phyloP scores from a whole-genome alignment of 2,888 invertebrate species.

The Aleiodes testaceus region DNA sequence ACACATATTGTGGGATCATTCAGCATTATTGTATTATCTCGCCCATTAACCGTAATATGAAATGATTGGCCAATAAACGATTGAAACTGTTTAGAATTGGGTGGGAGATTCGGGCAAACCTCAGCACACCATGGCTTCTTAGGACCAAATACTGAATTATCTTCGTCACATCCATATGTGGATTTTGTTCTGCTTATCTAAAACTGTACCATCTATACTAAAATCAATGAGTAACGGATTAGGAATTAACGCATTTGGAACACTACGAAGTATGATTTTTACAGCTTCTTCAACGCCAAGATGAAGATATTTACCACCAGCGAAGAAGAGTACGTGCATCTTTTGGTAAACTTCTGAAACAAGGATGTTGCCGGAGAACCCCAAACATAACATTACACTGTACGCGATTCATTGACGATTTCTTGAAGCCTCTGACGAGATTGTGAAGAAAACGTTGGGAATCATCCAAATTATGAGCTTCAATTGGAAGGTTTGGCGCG shows the following conservation, averaged over 20 bases:
- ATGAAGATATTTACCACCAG: constrained; percentile 32
- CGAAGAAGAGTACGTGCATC: not conserved
- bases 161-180: not conserved
- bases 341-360: constrained; percentile 18
- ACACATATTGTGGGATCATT: not conserved
- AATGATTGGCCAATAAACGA: not conserved
- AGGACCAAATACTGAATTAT: not conserved
- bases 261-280: not conserved
- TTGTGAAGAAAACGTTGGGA: too few relatives aligned
- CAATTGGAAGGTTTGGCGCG: too few relatives aligned
- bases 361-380: constrained; percentile 10
- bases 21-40: constrained; percentile 5
- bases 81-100: not conserved
- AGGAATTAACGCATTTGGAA: constrained; percentile 1
- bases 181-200: not conserved
- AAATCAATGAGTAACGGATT: constrained; percentile 14
- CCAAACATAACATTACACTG: constrained; percentile 9
- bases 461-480: too few relatives aligned
- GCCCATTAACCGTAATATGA: not conserved
- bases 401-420: constrained; percentile 11
- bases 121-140: not conserved
- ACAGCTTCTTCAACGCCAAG: constrained; percentile 15
- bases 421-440: too few relatives aligned
- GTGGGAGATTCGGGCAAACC: not conserved
- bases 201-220: constrained; percentile 16